phyloP scores from a whole-genome alignment of 2,797 vertebrate species.

The Poecilia picta region DNA sequence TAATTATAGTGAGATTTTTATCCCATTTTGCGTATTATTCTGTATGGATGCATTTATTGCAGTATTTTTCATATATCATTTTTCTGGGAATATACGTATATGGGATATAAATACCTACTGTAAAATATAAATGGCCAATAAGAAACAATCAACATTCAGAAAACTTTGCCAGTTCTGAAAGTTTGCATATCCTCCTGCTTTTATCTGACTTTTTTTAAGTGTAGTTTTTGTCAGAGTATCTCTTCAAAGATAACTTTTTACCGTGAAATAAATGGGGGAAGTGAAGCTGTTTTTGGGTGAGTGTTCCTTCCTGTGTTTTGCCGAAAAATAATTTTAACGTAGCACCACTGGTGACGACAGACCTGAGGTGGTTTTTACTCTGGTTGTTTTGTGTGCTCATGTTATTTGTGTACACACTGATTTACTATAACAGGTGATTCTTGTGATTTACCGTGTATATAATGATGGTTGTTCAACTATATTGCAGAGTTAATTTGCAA shows the following conservation, averaged over 20 bases:
- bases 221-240: constrained; percentile 22
- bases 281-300: background rate
- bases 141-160: background rate
- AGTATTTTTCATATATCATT: background rate
- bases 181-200: background rate
- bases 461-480: background rate
- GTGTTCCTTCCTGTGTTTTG: background rate
- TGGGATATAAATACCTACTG: background rate
- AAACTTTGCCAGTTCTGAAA: background rate
- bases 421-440: background rate
- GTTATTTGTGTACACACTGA: background rate
- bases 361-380: background rate
- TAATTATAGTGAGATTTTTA: background rate
- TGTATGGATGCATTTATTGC: background rate
- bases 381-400: background rate
- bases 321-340: constrained; percentile 46
- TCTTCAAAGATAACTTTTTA: constrained; percentile 45
- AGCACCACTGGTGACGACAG: constrained; percentile 22
- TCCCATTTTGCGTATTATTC: background rate
- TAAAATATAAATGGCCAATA: background rate
- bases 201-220: background rate
- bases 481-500: background rate
- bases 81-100: background rate
- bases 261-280: constrained; percentile 44
- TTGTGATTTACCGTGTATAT: background rate